phyloP scores from a whole-genome alignment of 2,888 invertebrate genomes.

The Eristalinus aeneus region DNA sequence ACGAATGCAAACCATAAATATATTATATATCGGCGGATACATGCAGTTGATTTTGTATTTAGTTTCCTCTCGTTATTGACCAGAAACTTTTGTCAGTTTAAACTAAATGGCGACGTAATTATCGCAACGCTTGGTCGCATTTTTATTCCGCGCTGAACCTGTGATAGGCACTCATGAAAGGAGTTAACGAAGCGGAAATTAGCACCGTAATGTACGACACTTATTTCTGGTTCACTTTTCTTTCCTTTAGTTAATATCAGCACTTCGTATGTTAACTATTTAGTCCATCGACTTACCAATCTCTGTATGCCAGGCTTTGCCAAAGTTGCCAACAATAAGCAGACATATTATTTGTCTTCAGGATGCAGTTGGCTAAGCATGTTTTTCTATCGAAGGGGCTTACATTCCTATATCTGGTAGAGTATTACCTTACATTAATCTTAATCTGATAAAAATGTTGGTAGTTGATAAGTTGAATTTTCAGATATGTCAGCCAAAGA shows the following conservation, averaged over 20 bases:
- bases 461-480: neutral
- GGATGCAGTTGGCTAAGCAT: slow-evolving; percentile 40
- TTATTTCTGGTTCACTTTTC: slow-evolving; percentile 4
- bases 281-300: slow-evolving; percentile 18
- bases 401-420: slow-evolving; percentile 30
- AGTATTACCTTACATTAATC: neutral
- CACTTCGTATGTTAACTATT: neutral
- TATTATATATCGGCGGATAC: no score
- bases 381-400: slow-evolving; percentile 6
- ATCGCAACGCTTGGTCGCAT: neutral
- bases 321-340: neutral
- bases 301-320: neutral
- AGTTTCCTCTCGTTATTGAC: no score
- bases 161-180: neutral
- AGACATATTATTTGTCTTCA: neutral
- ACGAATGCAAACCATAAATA: neutral
- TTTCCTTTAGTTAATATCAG: slow-evolving; percentile 7
- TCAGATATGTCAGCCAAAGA: slow-evolving; percentile 25
- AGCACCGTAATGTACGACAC: neutral
- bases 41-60: no score
- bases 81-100: neutral
- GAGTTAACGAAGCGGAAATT: slow-evolving; percentile 20
- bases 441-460: neutral
- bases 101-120: neutral
- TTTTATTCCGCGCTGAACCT: neutral